phyloP scores from a whole-genome alignment of 2,797 vertebrate genomes.

The Acropternis orthonyx region DNA sequence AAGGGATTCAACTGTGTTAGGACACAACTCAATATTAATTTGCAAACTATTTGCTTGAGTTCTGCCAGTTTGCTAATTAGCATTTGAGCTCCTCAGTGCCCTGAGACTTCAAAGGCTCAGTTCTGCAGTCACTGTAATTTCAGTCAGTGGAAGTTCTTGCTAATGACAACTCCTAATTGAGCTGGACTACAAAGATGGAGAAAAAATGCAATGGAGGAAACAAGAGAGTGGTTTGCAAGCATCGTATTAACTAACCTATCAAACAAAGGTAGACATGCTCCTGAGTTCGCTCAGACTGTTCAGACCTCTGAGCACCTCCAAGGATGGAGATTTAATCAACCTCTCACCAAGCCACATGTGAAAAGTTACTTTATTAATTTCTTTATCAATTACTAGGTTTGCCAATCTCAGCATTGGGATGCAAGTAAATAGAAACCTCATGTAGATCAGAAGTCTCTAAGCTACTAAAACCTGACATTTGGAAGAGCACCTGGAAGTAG shows the following conservation, averaged over 20 bases:
- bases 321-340: not conserved
- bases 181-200: not conserved
- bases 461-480: not conserved
- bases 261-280: not conserved
- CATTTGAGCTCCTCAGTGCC: not conserved
- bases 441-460: not conserved
- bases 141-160: not conserved
- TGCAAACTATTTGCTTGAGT: not conserved
- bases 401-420: not conserved
- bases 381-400: not conserved
- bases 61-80: not conserved
- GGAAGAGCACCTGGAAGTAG: not conserved
- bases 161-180: not conserved
- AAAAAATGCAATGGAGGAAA: not conserved
- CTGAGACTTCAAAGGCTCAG: not conserved
- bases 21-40: not conserved
- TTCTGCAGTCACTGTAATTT: not conserved
- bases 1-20: not conserved
- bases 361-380: not conserved
- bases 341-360: not conserved
- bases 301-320: not conserved
- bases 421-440: not conserved
- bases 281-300: not conserved
- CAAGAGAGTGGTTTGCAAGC: not conserved
- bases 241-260: not conserved